Percentiles rank a stretch among this genome's conserved stretches.
Conservation (phyloP, 2,888 invertebrate genomes). For the Noctua janthe region DNA sequence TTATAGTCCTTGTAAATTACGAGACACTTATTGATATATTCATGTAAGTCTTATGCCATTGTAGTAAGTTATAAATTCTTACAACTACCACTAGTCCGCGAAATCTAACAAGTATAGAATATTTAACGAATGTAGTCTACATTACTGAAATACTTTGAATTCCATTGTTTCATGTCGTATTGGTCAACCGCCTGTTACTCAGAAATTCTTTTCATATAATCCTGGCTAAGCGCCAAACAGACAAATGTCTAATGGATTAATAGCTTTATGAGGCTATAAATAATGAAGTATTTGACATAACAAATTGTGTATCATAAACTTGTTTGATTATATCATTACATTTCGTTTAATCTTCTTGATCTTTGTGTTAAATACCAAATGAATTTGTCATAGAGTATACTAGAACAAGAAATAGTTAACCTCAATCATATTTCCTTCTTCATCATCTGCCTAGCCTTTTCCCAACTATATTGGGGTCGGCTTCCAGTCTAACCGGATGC, state of each 20-base stretch:
- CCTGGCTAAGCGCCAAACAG: slow-evolving; percentile 45
- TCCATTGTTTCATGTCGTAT: slow-evolving; percentile 5
- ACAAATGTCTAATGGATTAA: slow-evolving; percentile 46
- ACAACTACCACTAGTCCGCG: too few species aligned
- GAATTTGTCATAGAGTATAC: slow-evolving; percentile 9
- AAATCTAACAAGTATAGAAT: background rate
- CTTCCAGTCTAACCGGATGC: too few species aligned
- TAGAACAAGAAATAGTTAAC: background rate
- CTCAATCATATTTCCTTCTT: background rate
- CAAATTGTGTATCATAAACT: slow-evolving; percentile 46
- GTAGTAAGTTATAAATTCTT: background rate
- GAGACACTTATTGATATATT: too few species aligned
- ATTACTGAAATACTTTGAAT: slow-evolving; percentile 32
- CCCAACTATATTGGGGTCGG: too few species aligned
- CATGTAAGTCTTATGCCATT: background rate
- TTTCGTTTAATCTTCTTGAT: slow-evolving; percentile 28
- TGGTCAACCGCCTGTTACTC: slow-evolving; percentile 37
- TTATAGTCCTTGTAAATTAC: too few species aligned
- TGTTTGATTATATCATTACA: slow-evolving; percentile 33
- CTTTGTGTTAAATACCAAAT: slow-evolving; percentile 14
- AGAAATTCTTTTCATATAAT: slow-evolving; percentile 24
- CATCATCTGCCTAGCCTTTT: too few species aligned
- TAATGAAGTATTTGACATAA: slow-evolving; percentile 44
- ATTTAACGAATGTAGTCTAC: background rate
- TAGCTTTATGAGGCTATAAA: slow-evolving; percentile 52